These are phyloP conservation scores for Scomberomorus guttatus DNA, from an alignment of 2,797 vertebrate genomes.

Conservation along the genomic window DNA sequence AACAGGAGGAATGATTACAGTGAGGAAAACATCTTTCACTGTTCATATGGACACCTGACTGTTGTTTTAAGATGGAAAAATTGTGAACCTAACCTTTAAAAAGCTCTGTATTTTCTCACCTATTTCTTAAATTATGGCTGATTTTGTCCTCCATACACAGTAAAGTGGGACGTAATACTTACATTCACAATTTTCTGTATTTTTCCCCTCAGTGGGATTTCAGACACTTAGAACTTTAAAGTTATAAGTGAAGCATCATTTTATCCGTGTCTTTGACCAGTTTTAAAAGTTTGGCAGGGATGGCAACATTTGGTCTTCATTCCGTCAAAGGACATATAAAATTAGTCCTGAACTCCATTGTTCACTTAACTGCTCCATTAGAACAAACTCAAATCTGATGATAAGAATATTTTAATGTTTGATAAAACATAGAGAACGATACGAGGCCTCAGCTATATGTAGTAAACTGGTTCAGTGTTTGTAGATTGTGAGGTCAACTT, in stretches of 20 bases:
- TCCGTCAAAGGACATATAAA: slow-evolving; percentile 14
- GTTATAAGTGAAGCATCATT: not conserved
- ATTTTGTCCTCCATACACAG: slow-evolving; percentile 49
- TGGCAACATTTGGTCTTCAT: slow-evolving; percentile 22
- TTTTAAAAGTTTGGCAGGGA: slow-evolving; percentile 17
- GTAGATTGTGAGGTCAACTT: slow-evolving; percentile 61
- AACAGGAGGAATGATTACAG: too few relatives aligned
- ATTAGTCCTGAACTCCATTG: not conserved
- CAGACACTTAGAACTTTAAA: not conserved
- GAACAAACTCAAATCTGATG: slow-evolving; percentile 30
- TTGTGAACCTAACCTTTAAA: not conserved
- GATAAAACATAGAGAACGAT: slow-evolving; percentile 41
- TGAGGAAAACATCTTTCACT: too few relatives aligned
- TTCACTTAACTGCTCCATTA: slow-evolving; percentile 11
- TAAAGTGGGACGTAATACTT: slow-evolving; percentile 23
- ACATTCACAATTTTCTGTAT: slow-evolving; percentile 49
- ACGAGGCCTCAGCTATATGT: slow-evolving; percentile 3
- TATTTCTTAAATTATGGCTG: not conserved
- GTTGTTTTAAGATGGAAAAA: too few relatives aligned
- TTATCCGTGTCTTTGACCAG: slow-evolving; percentile 14
- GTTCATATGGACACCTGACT: too few relatives aligned
- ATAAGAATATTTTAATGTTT: slow-evolving; percentile 29
- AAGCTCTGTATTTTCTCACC: not conserved
- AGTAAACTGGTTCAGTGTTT: slow-evolving; percentile 48
- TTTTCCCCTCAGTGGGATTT: slow-evolving; percentile 13